Base-by-base conservation (phyloP, 2,888 invertebrate genomes). In the Trichacis sp. region DNA sequence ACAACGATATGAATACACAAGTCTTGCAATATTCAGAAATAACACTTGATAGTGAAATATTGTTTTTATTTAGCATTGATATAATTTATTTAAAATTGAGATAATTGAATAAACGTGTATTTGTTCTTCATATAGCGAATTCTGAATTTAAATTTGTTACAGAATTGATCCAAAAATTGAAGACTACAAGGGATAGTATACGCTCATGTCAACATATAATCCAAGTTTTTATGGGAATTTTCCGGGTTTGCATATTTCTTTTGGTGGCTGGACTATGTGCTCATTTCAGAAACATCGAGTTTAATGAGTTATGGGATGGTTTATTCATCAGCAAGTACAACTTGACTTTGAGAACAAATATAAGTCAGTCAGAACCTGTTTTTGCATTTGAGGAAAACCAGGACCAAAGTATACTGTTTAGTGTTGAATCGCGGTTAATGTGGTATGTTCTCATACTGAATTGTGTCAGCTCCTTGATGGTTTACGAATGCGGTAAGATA, bases 171-270 rank as follows among this genome's bases (percentile, higher is more conserved):
- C 76, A 77, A 77, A 71, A 79, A 71, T 77, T 87, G 84, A 84
- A 86, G 55, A 77, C 81, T 78, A 75, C 88, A 4, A 87, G 88
- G 51, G 84, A 86, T 55, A 86, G 88, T 29, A 84, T 93, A n/a
- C 89, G 90, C 43, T 78, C 79, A 4, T 78, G 85, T 55, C 88
- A 93, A 18, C 92, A 94, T 74, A 90, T 91, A 75, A 89, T 91
- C 0, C 93, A 95, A 77, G 86, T 91, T 36, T 87, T 90, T 49
- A 86, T 93, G 1, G 89, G 95, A 0, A 70, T 93, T 14, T 91
- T 93, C 88, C 96, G 96, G 85, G 90, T 93, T 54, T 38, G 89
- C 0, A 81, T 93, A 1, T 96, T 96, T 76, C 88, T 92, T 68
- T 72, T 86, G 1, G 87, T 89, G 62, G 89, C 90, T 72, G 77